Conservation (phyloP, 2,113 vertebrate species). For the Odobenus rosmarus region DNA sequence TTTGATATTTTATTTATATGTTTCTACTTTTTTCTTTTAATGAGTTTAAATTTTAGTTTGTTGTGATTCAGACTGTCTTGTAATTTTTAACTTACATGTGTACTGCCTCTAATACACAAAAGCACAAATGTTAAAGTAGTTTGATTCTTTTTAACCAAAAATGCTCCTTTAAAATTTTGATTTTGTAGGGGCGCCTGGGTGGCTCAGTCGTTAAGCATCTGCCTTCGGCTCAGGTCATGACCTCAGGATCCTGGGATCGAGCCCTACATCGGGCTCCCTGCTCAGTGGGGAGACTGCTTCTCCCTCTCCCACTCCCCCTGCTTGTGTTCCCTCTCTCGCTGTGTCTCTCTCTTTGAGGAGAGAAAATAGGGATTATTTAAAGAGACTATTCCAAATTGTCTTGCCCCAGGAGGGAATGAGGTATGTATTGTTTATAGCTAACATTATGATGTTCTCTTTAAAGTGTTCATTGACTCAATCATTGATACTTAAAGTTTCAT, state of each 20-base stretch:
- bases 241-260: too few species aligned
- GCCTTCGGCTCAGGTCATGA: too few species aligned
- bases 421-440: neutral
- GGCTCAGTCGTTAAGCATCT: too few species aligned
- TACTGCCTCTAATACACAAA: neutral
- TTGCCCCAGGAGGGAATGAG: neutral
- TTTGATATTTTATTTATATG: neutral
- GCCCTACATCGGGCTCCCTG: too few species aligned
- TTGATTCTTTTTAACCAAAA: neutral
- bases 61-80: neutral
- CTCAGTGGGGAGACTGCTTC: too few species aligned
- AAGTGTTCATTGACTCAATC: neutral
- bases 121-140: neutral
- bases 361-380: neutral
- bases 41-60: neutral
- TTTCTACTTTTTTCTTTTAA: neutral
- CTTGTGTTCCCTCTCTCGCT: too few species aligned
- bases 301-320: too few species aligned
- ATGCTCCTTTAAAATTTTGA: too few species aligned
- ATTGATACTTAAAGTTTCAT: neutral
- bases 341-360: too few species aligned
- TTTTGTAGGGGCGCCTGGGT: too few species aligned
- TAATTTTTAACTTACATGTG: neutral
- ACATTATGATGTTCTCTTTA: neutral
- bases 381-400: neutral